Evolutionary conservation across 2,113 vertebrate genomes (phyloP).

Genomic region (Seriola dumerili): DNA sequence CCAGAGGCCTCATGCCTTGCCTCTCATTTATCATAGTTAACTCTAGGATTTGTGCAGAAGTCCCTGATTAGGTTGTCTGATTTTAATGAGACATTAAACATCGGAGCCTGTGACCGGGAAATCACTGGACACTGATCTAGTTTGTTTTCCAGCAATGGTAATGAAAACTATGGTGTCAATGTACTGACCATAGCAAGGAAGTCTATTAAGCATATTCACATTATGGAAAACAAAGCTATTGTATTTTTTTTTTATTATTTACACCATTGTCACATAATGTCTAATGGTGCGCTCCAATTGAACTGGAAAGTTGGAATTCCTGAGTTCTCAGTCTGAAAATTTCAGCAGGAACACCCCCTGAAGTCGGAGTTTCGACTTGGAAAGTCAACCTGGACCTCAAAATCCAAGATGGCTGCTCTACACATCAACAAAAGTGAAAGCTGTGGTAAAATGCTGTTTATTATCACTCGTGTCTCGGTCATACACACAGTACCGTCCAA

Average conservation of each 20-base stretch:
- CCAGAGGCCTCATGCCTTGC: conserved; percentile 13
- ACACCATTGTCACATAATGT: not conserved
- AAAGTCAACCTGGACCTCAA: too few relatives aligned
- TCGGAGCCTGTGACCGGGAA: conserved; percentile 41
- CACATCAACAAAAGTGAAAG: too few relatives aligned
- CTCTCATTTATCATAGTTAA: conserved; percentile 74
- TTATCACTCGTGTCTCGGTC: too few relatives aligned
- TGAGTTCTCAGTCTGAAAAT: too few relatives aligned
- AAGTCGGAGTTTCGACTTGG: too few relatives aligned
- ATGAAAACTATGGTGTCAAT: conserved; percentile 36
- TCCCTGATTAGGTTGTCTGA: conserved; percentile 66
- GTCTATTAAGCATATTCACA: conserved; percentile 9
- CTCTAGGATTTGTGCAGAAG: conserved; percentile 57
- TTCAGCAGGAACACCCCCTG: too few relatives aligned
- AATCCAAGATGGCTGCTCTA: too few relatives aligned
- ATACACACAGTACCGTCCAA: too few relatives aligned
- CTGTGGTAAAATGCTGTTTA: too few relatives aligned
- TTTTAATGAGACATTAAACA: conserved; percentile 73
- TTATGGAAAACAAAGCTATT: conserved; percentile 10
- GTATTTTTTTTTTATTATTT: not conserved
- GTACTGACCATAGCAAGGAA: conserved; percentile 1
- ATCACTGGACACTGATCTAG: conserved; percentile 60
- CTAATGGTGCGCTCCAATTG: too few relatives aligned
- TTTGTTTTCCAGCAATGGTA: conserved; percentile 13
- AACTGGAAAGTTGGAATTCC: too few relatives aligned